Evolutionary conservation across 2,888 invertebrate genomes (phyloP).

Genomic region (Cylindroiulus punctatus): DNA sequence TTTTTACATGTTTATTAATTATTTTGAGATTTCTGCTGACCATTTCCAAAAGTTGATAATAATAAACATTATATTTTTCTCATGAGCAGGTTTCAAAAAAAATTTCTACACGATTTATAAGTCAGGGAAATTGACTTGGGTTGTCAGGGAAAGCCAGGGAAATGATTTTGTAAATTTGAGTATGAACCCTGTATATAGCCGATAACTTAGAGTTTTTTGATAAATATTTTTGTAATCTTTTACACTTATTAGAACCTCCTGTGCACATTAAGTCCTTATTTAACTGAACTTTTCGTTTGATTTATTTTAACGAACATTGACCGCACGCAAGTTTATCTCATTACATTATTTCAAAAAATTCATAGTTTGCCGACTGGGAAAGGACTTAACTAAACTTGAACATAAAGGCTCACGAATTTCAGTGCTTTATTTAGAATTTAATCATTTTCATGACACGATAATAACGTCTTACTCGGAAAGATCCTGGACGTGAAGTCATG

Average conservation of each 20-base stretch:
- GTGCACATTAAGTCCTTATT: background rate
- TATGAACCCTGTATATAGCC: too few species aligned
- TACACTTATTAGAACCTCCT: too few species aligned
- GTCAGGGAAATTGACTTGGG: too few species aligned
- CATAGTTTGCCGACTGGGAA: background rate
- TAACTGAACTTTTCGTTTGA: background rate
- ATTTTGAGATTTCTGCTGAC: too few species aligned
- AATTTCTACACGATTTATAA: too few species aligned
- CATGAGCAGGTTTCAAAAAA: too few species aligned
- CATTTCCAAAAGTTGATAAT: too few species aligned
- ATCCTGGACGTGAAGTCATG: slow-evolving; percentile 35
- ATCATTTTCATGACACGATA: slow-evolving; percentile 40
- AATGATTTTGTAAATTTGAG: too few species aligned
- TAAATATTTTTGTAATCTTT: background rate
- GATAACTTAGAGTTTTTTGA: background rate
- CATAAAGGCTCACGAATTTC: background rate
- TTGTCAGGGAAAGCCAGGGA: too few species aligned
- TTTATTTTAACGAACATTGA: background rate
- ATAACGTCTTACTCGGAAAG: slow-evolving; percentile 39
- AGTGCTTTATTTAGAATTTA: slow-evolving; percentile 16
- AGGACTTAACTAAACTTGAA: background rate
- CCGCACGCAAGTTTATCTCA: background rate
- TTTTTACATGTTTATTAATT: too few species aligned
- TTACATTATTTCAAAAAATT: background rate
- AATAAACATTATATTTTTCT: too few species aligned